A percentile compares a stretch with the other conserved stretches of the same genome.
phyloP scores from a whole-genome alignment of 2,797 vertebrate species.

The Phyllotis vaccarum region DNA sequence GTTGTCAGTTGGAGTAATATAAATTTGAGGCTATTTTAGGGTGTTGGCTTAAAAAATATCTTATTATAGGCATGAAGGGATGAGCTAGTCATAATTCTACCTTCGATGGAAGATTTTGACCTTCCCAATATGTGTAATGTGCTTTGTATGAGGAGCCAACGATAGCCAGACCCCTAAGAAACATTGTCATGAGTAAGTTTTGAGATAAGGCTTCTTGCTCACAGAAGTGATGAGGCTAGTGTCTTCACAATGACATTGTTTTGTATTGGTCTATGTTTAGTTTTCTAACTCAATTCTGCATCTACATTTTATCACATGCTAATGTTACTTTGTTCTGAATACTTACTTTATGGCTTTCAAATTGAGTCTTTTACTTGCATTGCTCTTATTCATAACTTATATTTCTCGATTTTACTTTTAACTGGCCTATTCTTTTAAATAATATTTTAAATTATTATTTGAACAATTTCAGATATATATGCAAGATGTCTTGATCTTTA shows the following conservation, averaged over 20 bases:
- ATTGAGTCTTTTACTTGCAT: constrained; percentile 18
- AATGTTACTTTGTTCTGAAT: not conserved
- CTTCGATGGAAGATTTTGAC: not conserved
- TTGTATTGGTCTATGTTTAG: not conserved
- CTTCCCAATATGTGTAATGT: not conserved
- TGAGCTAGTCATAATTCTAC: not conserved
- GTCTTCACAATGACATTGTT: not conserved
- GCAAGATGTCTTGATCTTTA: not conserved
- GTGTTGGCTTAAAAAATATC: not conserved
- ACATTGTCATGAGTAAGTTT: not conserved
- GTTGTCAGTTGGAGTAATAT: not conserved
- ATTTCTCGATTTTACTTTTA: not conserved
- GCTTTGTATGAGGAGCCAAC: not conserved
- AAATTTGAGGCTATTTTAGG: not conserved
- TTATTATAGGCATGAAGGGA: not conserved
- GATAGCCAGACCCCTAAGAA: not conserved
- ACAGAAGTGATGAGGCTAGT: not conserved
- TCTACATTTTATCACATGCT: not conserved
- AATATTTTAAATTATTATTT: not conserved
- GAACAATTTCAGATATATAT: not conserved
- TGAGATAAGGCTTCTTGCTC: not conserved
- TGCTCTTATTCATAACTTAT: not conserved
- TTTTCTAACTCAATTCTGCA: not conserved
- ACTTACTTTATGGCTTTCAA: not conserved
- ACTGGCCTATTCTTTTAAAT: not conserved